Percentiles rank a stretch among this genome's conserved stretches.
Conservation (phyloP, 1,140 invertebrate species). For the Leguminivora glycinivorella region DNA sequence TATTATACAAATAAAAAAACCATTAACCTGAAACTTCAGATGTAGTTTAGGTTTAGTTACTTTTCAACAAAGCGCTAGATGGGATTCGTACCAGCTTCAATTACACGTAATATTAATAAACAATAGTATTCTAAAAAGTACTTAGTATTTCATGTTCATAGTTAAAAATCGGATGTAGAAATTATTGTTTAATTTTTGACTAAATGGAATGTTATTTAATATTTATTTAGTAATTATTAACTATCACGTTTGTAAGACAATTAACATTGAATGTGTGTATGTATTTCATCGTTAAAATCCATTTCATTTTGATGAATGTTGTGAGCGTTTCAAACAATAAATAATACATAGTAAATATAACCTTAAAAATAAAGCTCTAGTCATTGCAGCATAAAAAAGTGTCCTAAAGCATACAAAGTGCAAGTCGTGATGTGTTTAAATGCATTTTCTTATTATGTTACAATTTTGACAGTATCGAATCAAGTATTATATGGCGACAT, state of each 20-base stretch:
- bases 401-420: constrained; percentile 29
- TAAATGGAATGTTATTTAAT: constrained; percentile 26
- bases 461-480: neutral
- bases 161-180: constrained; percentile 26
- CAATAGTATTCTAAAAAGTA: constrained; percentile 1
- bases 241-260: neutral
- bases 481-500: neutral
- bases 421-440: constrained; percentile 36
- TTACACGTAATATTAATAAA: neutral
- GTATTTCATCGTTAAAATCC: neutral
- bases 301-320: constrained; percentile 36
- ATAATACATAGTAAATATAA: constrained; percentile 27
- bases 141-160: constrained; percentile 21
- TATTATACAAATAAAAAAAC: too few species aligned
- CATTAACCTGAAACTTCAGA: too few species aligned
- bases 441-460: constrained; percentile 36
- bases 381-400: constrained; percentile 65
- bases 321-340: constrained; percentile 38
- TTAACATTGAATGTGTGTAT: neutral
- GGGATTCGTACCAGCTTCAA: neutral
- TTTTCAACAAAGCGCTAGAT: neutral
- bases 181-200: constrained; percentile 13
- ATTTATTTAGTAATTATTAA: neutral
- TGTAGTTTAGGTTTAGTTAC: neutral
- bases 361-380: constrained; percentile 57